Evolutionary conservation across 2,888 invertebrate species (phyloP).

Genomic region (Synergus japonicus): DNA sequence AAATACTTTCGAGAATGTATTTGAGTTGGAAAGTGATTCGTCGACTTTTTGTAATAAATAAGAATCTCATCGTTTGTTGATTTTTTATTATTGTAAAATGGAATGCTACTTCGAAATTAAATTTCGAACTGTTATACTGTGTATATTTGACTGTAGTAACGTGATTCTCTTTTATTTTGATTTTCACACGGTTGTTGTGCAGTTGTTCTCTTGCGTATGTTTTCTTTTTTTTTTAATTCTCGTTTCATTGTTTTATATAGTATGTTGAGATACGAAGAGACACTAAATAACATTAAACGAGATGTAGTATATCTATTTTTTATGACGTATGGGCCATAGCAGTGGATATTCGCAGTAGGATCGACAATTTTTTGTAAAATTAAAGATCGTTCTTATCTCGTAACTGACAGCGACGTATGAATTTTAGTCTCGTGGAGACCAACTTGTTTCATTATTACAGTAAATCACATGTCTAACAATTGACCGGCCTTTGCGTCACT

Average conservation of each 20-base stretch:
- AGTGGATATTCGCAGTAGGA: constrained; percentile 15
- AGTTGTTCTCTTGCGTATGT: constrained; percentile 52
- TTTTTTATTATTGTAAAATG: constrained; percentile 37
- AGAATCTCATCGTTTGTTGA: constrained; percentile 39
- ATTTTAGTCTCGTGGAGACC: not conserved
- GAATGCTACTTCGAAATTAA: constrained; percentile 34
- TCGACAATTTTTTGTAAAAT: constrained; percentile 33
- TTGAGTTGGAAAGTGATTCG: constrained; percentile 4
- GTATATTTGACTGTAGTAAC: constrained; percentile 35
- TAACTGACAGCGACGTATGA: not conserved
- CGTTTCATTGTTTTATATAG: constrained; percentile 62
- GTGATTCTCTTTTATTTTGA: constrained; percentile 56
- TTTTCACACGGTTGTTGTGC: constrained; percentile 58
- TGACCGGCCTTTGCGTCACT: constrained; percentile 61
- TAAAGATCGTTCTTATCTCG: not conserved
- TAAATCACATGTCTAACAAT: constrained; percentile 1
- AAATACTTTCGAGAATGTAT: not conserved
- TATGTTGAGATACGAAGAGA: constrained; percentile 63
- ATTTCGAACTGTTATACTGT: constrained; percentile 41
- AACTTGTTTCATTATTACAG: constrained; percentile 12
- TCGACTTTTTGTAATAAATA: constrained; percentile 35
- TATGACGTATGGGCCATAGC: constrained; percentile 53
- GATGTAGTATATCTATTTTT: constrained; percentile 56
- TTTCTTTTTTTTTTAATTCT: constrained; percentile 46
- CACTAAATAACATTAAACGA: constrained; percentile 63